These are phyloP conservation scores for Dolichoris vasculosae DNA, from an alignment of 1,140 invertebrate species.

Conservation along the genomic window DNA sequence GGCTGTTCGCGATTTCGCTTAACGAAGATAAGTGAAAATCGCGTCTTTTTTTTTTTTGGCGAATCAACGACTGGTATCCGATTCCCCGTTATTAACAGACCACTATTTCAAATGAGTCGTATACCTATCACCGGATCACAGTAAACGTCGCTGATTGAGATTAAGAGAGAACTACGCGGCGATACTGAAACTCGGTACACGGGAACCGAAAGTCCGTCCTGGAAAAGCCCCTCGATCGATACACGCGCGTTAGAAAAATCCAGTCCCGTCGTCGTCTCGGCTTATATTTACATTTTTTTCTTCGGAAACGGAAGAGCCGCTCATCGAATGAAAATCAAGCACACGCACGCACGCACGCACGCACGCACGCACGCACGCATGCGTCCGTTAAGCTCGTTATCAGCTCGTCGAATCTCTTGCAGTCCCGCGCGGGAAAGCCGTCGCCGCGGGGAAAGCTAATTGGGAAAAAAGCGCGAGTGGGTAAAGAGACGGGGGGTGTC, in stretches of 20 bases:
- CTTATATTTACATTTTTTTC: too few species aligned
- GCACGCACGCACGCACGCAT: neutral
- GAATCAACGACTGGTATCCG: neutral
- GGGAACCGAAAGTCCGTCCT: neutral
- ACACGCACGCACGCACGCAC: neutral
- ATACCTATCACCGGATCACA: neutral
- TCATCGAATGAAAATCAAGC: neutral
- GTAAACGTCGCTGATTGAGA: neutral
- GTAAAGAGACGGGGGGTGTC: neutral
- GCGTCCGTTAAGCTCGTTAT: too few species aligned
- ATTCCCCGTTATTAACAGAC: neutral
- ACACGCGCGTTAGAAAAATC: too few species aligned
- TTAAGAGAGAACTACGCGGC: neutral
- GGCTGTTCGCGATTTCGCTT: neutral
- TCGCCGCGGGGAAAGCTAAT: conserved; percentile 7
- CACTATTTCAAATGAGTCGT: conserved; percentile 1
- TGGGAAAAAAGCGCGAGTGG: neutral
- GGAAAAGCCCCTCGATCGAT: too few species aligned
- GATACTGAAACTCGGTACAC: neutral
- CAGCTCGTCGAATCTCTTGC: neutral
- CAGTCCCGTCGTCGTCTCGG: too few species aligned
- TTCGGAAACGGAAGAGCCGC: too few species aligned
- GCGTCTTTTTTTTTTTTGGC: neutral
- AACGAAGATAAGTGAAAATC: neutral
- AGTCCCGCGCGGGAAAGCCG: neutral